Percentiles rank a stretch among this genome's conserved stretches.
Conservation (phyloP, 1,140 invertebrate species). For the Tetraneura akinire region DNA sequence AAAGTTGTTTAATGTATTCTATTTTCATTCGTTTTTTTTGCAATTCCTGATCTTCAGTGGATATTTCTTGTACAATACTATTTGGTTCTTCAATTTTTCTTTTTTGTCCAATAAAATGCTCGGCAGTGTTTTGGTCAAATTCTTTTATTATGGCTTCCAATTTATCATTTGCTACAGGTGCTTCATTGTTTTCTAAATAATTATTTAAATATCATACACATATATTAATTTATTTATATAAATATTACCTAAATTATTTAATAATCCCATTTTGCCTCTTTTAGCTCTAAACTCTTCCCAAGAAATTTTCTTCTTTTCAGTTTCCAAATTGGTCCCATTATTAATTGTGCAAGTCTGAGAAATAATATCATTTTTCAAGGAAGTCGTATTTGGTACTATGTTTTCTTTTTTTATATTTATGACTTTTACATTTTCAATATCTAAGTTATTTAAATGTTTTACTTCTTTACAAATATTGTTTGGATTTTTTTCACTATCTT, state of each 20-base stretch:
- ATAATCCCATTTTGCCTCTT: conserved; percentile 21
- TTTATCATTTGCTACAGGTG: neutral
- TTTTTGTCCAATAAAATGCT: conserved; percentile 8
- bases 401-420: neutral
- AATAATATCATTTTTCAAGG: neutral
- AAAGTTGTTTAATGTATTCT: conserved; percentile 30
- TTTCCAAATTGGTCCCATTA: conserved; percentile 9
- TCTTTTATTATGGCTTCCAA: conserved; percentile 12
- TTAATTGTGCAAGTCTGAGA: neutral
- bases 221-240: neutral
- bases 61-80: neutral
- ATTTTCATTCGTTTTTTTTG: conserved; percentile 40
- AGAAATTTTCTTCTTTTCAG: conserved; percentile 39
- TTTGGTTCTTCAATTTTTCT: conserved; percentile 16
- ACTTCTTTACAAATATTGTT: neutral
- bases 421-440: neutral
- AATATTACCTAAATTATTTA: conserved; percentile 3
- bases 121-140: conserved; percentile 36
- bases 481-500: too few relatives aligned
- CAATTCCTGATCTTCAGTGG: conserved; percentile 5
- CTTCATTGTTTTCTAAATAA: conserved; percentile 11
- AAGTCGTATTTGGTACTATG: neutral
- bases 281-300: conserved; percentile 44
- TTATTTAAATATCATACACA: neutral
- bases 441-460: neutral